phyloP scores from a whole-genome alignment of 1,140 invertebrate genomes.

The Palaemon carinicauda region DNA sequence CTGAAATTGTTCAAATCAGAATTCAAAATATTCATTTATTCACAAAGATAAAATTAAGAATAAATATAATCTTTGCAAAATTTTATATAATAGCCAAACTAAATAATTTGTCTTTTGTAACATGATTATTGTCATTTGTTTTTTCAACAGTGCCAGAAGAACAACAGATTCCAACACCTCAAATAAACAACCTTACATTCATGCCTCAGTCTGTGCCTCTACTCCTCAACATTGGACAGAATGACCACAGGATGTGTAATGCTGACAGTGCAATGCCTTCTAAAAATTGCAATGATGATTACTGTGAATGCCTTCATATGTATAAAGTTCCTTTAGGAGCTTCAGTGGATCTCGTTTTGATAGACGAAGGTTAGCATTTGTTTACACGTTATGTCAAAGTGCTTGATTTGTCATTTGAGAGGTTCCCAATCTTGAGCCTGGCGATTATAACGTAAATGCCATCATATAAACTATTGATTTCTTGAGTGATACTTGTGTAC shows the following conservation, averaged over 20 bases:
- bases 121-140: background rate
- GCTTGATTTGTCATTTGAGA: background rate
- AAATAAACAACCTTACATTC: slow-evolving; percentile 86
- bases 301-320: slow-evolving; percentile 53
- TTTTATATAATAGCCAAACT: too few relatives aligned
- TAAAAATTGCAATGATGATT: slow-evolving; percentile 39
- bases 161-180: slow-evolving; percentile 71
- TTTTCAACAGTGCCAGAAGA: slow-evolving; percentile 61
- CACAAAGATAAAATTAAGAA: too few relatives aligned
- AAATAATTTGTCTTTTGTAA: background rate
- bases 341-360: slow-evolving; percentile 42
- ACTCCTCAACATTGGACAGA: slow-evolving; percentile 66
- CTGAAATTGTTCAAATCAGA: too few relatives aligned
- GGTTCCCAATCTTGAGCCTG: too few relatives aligned
- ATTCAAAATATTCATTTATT: too few relatives aligned
- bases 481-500: too few relatives aligned
- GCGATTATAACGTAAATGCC: too few relatives aligned
- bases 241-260: slow-evolving; percentile 66
- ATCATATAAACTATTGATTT: background rate
- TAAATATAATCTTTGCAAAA: too few relatives aligned
- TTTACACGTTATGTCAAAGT: background rate
- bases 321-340: slow-evolving; percentile 41
- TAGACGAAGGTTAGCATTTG: slow-evolving; percentile 35
- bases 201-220: slow-evolving; percentile 78
- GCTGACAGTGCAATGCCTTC: slow-evolving; percentile 76